Base-by-base conservation (phyloP, 1,140 invertebrate species). In the Drosophila chauvacae region DNA sequence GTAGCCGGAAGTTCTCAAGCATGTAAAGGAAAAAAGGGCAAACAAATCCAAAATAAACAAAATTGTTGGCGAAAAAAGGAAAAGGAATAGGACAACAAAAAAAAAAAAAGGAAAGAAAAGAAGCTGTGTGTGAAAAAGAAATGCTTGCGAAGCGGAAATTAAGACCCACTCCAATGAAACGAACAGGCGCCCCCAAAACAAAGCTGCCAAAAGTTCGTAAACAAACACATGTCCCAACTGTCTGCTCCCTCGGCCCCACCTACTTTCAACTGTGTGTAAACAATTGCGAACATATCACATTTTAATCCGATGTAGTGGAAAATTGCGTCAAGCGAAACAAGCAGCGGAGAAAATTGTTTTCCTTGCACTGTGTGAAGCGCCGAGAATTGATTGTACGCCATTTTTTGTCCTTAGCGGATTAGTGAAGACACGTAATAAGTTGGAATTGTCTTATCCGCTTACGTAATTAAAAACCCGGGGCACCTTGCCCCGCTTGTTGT, bases 281-380 rank as follows among this genome's bases (percentile, higher is more conserved):
- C 85, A 90, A 90, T 88, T 79, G 73, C 86, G 81, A 90, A 90
- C 85, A 90, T 90, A 90, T 90, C 85, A 90, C 85, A 90, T 90
- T 90, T 90, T 90, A 90, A 90, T 90, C 85, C 85, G 75, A 90
- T 90, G 85, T 90, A 90, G 86, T 90, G 81, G 86, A 90, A 90
- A 90, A 90, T 90, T 90, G 85, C 71, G 66, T 76, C 80, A 80
- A 60, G 83, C 66, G 65, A 66, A 66, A 66, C 66, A 70, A 65
- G 61, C 65, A 16, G 65, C 42, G 7, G 45, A 58, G 68, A 69
- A 77, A 84, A 88, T 84, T 88, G 84, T 88, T 80, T 73, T 65
- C 33, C 56, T 62, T 37, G 45, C 41, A 66, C 50, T 56, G 53
- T 35, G 66, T 44, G 62, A 68, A 66, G 44, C 42, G 59, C 57